Evolutionary conservation across 2,888 invertebrate genomes (phyloP).

Genomic region (Petrophora chlorosata): DNA sequence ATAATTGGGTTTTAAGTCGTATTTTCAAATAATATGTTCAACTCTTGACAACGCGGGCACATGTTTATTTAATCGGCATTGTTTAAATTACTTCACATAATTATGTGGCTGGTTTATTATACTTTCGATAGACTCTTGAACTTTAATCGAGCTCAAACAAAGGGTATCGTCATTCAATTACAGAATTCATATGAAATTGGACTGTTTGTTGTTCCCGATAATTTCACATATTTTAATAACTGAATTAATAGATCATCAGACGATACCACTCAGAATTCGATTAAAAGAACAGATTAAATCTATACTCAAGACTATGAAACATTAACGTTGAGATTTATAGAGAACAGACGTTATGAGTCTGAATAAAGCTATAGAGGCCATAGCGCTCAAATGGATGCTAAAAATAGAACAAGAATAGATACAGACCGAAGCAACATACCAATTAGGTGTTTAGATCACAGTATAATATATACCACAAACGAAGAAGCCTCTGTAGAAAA

Average conservation of each 20-base stretch:
- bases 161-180: neutral
- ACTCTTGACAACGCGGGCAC: no score
- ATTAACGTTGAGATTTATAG: no score
- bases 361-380: neutral
- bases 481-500: slow-evolving; percentile 12
- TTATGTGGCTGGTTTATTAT: no score
- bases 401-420: slow-evolving; percentile 19
- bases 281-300: no score
- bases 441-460: slow-evolving; percentile 16
- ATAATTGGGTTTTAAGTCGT: no score
- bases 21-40: no score
- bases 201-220: neutral
- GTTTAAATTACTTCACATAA: no score
- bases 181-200: neutral
- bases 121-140: neutral
- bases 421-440: slow-evolving; percentile 14
- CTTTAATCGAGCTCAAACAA: slow-evolving; percentile 9
- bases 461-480: neutral
- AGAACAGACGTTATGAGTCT: slow-evolving; percentile 1
- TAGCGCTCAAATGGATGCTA: slow-evolving; percentile 6
- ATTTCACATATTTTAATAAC: no score
- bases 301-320: no score
- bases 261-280: no score
- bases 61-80: no score
- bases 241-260: no score